phyloP scores from a whole-genome alignment of 2,113 vertebrate species.

The Himantopus leucocephalus region DNA sequence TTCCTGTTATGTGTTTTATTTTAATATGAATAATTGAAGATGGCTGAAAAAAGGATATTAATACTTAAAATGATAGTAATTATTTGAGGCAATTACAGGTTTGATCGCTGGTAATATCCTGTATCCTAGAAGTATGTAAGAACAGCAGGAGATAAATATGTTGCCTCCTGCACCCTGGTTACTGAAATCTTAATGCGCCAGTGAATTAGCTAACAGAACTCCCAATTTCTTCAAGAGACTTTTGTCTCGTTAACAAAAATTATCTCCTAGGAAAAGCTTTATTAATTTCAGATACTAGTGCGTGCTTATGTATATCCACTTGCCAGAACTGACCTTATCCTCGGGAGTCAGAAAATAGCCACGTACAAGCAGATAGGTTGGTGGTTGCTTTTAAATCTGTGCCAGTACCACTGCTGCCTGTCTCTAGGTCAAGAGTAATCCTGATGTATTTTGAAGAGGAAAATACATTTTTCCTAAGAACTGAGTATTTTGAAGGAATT shows the following conservation, averaged over 20 bases:
- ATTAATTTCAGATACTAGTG: background rate
- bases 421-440: background rate
- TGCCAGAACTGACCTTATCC: background rate
- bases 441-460: background rate
- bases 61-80: background rate
- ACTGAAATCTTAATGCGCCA: background rate
- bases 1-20: background rate
- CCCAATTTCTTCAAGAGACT: background rate
- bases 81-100: background rate
- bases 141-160: background rate
- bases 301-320: background rate
- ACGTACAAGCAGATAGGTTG: background rate
- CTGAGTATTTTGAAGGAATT: background rate
- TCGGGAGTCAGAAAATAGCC: background rate
- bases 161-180: background rate
- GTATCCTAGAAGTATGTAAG: background rate
- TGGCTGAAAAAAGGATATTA: background rate
- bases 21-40: background rate
- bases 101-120: background rate
- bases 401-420: background rate
- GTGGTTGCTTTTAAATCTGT: background rate
- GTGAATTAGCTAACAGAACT: background rate
- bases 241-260: background rate
- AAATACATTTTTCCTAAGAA: background rate
- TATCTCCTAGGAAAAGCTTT: background rate